phyloP scores from a whole-genome alignment of 2,113 vertebrate genomes.

The Jacana jacana region DNA sequence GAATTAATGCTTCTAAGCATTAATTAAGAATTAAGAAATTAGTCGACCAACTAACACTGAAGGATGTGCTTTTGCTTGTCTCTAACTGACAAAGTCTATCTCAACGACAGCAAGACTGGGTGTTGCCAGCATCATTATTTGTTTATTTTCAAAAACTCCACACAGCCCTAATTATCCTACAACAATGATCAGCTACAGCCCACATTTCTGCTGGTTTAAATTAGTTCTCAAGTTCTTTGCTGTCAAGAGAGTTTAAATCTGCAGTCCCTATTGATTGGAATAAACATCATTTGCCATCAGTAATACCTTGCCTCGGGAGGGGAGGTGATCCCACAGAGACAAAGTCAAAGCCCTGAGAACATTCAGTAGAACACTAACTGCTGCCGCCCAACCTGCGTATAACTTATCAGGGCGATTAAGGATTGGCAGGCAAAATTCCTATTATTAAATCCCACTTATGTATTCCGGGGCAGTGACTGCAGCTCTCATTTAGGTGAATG shows the following conservation, averaged over 20 bases:
- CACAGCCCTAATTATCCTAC: neutral
- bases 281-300: neutral
- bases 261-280: neutral
- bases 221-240: neutral
- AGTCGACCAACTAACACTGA: neutral
- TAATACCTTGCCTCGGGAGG: neutral
- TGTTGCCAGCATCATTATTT: neutral
- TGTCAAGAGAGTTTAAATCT: neutral
- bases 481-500: neutral
- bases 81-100: neutral
- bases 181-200: neutral
- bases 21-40: no score
- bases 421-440: neutral
- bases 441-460: neutral
- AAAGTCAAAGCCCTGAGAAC: neutral
- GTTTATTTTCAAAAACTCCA: neutral
- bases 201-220: neutral
- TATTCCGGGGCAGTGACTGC: neutral
- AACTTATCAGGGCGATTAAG: neutral
- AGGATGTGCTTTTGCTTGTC: neutral
- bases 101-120: neutral
- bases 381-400: neutral
- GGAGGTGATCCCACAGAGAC: neutral
- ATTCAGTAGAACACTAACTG: neutral
- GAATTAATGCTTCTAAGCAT: neutral